Percentiles rank a stretch among this genome's conserved stretches.
These are phyloP conservation scores for Pithecia hirsuta DNA, from an alignment of 2,797 vertebrate species.

Conservation along the genomic window DNA sequence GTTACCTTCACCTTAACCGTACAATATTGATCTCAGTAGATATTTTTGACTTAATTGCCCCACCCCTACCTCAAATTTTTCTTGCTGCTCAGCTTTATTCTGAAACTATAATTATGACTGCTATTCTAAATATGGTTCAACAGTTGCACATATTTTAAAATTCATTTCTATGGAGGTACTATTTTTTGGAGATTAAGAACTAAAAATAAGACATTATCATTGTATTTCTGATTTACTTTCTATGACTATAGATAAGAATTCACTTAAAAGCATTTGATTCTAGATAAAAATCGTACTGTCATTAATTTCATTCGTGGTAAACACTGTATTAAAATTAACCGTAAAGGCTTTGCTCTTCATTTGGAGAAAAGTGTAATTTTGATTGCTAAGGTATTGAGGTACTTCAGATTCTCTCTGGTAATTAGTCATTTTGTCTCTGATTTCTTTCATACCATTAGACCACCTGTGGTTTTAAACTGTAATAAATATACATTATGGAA, in stretches of 20 bases:
- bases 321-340: neutral
- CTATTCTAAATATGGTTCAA: neutral
- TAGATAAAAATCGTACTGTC: neutral
- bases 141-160: neutral
- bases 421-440: neutral
- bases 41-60: neutral
- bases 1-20: neutral
- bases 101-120: neutral
- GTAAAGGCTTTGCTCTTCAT: neutral
- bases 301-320: conserved; percentile 1
- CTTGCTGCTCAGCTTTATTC: conserved; percentile 7
- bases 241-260: neutral
- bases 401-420: neutral
- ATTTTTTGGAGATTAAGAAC: conserved; percentile 8
- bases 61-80: neutral
- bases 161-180: neutral
- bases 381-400: neutral
- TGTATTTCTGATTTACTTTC: conserved; percentile 12
- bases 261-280: neutral
- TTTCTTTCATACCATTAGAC: neutral
- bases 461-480: neutral
- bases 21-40: neutral
- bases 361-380: neutral
- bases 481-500: conserved; percentile 3
- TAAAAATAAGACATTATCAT: neutral